Evolutionary conservation across 2,113 vertebrate species (phyloP).

Genomic region (Arvicanthis niloticus): DNA sequence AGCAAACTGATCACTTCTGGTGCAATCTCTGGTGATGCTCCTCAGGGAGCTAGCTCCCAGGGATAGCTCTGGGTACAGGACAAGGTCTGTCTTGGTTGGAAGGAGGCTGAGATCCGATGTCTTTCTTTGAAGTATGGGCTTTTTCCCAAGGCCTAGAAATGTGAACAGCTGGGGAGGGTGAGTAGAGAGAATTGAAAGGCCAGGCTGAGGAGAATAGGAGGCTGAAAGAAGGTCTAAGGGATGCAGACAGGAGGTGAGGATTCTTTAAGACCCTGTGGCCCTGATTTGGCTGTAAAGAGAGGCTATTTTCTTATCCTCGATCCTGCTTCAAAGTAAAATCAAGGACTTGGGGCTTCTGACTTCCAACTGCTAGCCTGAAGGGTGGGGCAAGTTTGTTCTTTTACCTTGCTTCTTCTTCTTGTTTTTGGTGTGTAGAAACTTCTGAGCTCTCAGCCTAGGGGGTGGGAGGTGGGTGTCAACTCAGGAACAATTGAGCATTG

Average conservation of each 20-base stretch:
- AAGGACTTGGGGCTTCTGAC: background rate
- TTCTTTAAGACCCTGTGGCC: background rate
- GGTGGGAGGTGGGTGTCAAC: background rate
- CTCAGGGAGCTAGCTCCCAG: background rate
- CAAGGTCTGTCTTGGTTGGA: background rate
- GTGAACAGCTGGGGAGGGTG: background rate
- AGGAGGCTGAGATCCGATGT: background rate
- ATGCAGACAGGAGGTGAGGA: background rate
- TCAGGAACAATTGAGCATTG: background rate
- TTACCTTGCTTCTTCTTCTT: background rate
- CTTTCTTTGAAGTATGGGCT: background rate
- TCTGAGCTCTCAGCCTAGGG: background rate
- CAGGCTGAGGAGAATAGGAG: background rate
- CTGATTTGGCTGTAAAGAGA: background rate
- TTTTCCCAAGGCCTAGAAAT: constrained; percentile 10
- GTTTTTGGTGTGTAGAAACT: background rate
- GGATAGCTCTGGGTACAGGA: background rate
- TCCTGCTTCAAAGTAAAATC: constrained; percentile 7
- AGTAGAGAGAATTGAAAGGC: background rate
- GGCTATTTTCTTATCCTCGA: background rate
- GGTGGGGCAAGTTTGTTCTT: background rate
- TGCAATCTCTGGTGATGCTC: background rate
- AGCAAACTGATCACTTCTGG: constrained; percentile 29
- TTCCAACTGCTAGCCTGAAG: background rate
- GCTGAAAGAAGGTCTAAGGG: background rate